Percentiles rank a stretch among this genome's conserved stretches.
Conservation (phyloP, 2,888 invertebrate species). For the Coleophora deauratella region DNA sequence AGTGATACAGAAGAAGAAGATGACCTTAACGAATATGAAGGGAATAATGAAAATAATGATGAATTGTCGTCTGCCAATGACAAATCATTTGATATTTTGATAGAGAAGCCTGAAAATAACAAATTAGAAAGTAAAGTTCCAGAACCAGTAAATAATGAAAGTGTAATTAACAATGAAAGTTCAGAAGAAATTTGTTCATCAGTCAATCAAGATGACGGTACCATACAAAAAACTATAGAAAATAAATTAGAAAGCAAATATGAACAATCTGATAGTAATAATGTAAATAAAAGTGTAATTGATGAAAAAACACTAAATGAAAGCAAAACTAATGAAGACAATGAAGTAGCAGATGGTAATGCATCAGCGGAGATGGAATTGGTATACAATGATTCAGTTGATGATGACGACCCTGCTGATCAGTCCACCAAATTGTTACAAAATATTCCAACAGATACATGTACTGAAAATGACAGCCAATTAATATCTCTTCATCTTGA, state of each 20-base stretch:
- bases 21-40: slow-evolving; percentile 9
- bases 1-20: slow-evolving; percentile 77
- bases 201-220: too few relatives aligned
- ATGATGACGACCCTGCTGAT: slow-evolving; percentile 1
- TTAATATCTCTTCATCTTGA: slow-evolving; percentile 33
- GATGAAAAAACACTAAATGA: too few relatives aligned
- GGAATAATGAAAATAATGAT: slow-evolving; percentile 8
- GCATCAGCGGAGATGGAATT: slow-evolving; percentile 25
- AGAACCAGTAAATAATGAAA: too few relatives aligned
- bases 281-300: too few relatives aligned
- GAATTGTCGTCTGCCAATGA: not conserved
- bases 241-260: too few relatives aligned
- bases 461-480: slow-evolving; percentile 28
- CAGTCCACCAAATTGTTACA: not conserved
- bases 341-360: slow-evolving; percentile 8
- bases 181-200: too few relatives aligned
- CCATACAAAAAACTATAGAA: too few relatives aligned
- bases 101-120: not conserved
- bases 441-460: not conserved
- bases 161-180: too few relatives aligned
- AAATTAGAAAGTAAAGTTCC: not conserved
- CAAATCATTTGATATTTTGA: too few relatives aligned
- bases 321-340: too few relatives aligned
- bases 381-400: slow-evolving; percentile 26
- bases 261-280: too few relatives aligned